Evolutionary conservation across 2,888 invertebrate genomes (phyloP), one percentile per base, ranked within the genome.

Genomic region (Eudemis profundana): DNA sequence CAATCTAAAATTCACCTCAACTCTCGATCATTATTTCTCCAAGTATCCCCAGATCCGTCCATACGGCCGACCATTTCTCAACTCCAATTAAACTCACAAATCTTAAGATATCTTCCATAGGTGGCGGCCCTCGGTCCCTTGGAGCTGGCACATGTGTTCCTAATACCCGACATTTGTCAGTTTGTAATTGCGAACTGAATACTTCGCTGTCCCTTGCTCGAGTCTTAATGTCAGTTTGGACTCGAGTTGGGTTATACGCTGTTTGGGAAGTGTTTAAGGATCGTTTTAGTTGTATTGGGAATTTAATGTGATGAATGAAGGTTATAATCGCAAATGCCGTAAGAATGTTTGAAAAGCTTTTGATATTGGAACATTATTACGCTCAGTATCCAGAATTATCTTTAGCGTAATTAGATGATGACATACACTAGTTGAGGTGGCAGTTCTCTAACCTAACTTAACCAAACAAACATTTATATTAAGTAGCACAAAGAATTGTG

Each of bases 151-250:
- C 92, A 92, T 92, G 91, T 92, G 91, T 81, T 79, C 70, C 77
- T 91, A 92, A 92, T 91, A 90, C 77, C 90, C 88, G 76, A 78
- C 92, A 92, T 92, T 92, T 90, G 89, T 92, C 91, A 91, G 90
- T 81, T 82, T 89, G 86, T 92, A 92, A 92, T 91, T 89, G 88
- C 90, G 74, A 90, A 88, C 85, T 81, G 87, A 91, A 90, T 85
- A 85, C 89, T 87, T 84, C 83, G 72, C 79, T 86, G 87, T 85
- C 89, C 90, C 90, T 89, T 88, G 84, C 86, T 87, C 83, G 84
- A 83, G 86, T 87, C 88, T 90, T 90, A 91, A 90, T 89, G 89
- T 82, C 78, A 86, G 79, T 89, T 87, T 77, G 78, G 78, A 81
- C 77, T 72, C 72, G 71, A 75, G 75, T 78, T 76, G 63, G 71